Base-by-base conservation (phyloP, 2,888 invertebrate genomes). In the Gymnosoma rotundatum region DNA sequence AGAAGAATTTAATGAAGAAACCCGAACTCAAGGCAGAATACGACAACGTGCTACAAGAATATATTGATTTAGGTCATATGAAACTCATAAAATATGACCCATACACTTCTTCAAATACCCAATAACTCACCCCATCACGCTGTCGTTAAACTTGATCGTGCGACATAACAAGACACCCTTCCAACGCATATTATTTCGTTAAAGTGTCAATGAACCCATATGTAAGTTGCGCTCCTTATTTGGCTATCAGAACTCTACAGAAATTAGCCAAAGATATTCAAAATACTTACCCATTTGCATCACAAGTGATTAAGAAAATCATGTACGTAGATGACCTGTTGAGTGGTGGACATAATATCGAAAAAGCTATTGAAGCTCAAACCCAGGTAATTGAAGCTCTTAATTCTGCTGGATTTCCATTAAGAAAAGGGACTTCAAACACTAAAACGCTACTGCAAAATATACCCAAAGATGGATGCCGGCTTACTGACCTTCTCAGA, bases 111-210 rank as follows among this genome's bases (percentile, higher is more conserved):
- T 32, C 21, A 58, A 32, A 58, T 16, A 32, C 25, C 6, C 16
- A 58, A 4, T 60, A 36, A 38, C 18, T 18, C 38, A 38, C 38
- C 58, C n/a, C 36, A 58, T 58, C 58, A 58, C 32, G 58, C n/a
- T n/a, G 36, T 58, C 7, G 32, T 50, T 50, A 50, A 50, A 18
- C 18, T 18, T 18, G 50, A 50, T 50, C 5, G 50, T 18, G 18
- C 8, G 25, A 78, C 20, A 78, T 78, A 18, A 54, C 48, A 32
- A 78, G 69, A 25, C 36, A 12, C 58, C 58, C 6, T 78, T 50
- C 42, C 69, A 78, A 38, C n/a, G 50, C 2, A 78, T 60, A 10
- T 18, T 60, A 18, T 60, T 60, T 18, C 38, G 38, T 18, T n/a
- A 61, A 61, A 61, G 42, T 18, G 61, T 61, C 20, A 42, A 21